Conservation (phyloP, 2,888 invertebrate species). For the Ephialtes manifestator region DNA sequence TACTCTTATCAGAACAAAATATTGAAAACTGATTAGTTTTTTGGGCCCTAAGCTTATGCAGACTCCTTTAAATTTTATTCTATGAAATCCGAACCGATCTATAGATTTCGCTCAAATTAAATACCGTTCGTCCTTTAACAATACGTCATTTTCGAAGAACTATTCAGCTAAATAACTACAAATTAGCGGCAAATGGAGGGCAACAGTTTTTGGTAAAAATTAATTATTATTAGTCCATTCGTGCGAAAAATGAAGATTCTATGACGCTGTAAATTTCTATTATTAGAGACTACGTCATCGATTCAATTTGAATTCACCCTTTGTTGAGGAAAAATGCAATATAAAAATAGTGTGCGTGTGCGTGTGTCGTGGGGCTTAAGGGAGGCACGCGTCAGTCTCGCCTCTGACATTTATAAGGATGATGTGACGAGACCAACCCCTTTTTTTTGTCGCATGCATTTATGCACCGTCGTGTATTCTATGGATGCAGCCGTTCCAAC, state of each 20-base stretch:
- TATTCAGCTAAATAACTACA: no score
- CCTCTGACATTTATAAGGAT: slow-evolving; percentile 61
- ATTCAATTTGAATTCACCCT: background rate
- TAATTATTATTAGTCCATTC: background rate
- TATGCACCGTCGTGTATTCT: slow-evolving; percentile 16
- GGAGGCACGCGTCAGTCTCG: slow-evolving; percentile 9
- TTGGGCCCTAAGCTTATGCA: no score
- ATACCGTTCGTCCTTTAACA: no score
- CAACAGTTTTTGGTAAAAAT: background rate
- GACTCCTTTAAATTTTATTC: no score
- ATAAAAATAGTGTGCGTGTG: slow-evolving; percentile 9
- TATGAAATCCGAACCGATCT: no score
- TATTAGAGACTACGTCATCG: slow-evolving; percentile 10
- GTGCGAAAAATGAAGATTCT: background rate
- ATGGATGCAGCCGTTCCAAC: slow-evolving; percentile 9
- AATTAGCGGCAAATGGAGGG: no score
- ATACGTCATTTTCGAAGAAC: no score
- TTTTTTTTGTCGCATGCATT: slow-evolving; percentile 10
- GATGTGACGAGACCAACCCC: slow-evolving; percentile 15
- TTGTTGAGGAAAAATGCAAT: slow-evolving; percentile 1
- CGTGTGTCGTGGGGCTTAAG: background rate
- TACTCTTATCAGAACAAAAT: no score
- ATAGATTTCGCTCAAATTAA: no score
- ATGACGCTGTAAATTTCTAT: background rate
- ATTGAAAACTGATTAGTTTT: no score